A percentile compares a stretch with the other conserved stretches of the same genome.
Conservation (phyloP, 2,797 vertebrate species). For the Lerista edwardsae region DNA sequence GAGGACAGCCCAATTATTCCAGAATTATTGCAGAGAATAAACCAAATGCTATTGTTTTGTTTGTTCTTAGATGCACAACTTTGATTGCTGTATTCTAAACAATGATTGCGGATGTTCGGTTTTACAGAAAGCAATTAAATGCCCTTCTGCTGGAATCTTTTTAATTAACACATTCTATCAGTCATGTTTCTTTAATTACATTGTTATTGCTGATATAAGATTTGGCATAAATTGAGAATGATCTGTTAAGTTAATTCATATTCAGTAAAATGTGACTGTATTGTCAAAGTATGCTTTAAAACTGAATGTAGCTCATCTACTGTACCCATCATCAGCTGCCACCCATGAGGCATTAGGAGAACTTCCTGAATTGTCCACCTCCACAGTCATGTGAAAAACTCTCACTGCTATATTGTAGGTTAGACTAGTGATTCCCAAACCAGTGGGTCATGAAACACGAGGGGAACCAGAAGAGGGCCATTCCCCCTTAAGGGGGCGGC, state of each 20-base stretch:
- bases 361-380: not conserved
- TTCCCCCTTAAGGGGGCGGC: no score
- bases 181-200: not conserved
- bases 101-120: constrained; percentile 2
- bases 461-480: no score
- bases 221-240: not conserved
- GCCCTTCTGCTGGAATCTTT: constrained; percentile 10
- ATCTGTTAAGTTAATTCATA: not conserved
- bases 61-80: constrained; percentile 18
- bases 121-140: not conserved
- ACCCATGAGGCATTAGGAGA: not conserved
- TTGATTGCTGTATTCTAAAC: not conserved
- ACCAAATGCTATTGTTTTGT: constrained; percentile 9
- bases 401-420: not conserved
- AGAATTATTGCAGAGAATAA: constrained; percentile 16
- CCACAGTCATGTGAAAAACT: not conserved
- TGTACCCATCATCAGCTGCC: not conserved
- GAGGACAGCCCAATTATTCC: not conserved
- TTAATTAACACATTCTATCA: not conserved
- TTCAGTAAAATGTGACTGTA: not conserved
- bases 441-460: no score
- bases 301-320: not conserved
- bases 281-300: not conserved
- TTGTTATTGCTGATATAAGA: not conserved
- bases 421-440: no score